Evolutionary conservation across 2,797 vertebrate genomes (phyloP).

Genomic region (Notoglanidium macrostoma): DNA sequence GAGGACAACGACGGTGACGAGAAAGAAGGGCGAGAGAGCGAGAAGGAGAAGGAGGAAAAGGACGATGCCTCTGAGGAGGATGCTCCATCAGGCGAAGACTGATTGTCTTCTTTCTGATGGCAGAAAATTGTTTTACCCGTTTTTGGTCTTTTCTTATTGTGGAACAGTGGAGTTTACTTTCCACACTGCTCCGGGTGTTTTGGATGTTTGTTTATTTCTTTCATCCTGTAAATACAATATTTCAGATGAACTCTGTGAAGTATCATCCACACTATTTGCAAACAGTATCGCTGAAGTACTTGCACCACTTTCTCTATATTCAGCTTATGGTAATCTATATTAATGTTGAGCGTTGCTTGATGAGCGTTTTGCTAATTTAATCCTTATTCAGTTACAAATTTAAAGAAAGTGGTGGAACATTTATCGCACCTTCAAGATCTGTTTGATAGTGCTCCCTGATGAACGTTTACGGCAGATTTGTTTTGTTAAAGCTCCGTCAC

Average conservation of each 20-base stretch:
- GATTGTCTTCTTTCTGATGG: slow-evolving; percentile 67
- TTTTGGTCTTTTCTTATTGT: slow-evolving; percentile 56
- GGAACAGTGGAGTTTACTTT: slow-evolving; percentile 54
- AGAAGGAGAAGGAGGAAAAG: slow-evolving; percentile 75
- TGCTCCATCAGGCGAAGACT: slow-evolving; percentile 96
- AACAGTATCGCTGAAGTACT: slow-evolving; percentile 41
- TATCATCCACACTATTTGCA: slow-evolving; percentile 51
- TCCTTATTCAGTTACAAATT: slow-evolving; percentile 26
- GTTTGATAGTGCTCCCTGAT: background rate
- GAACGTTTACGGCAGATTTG: background rate
- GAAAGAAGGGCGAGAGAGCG: slow-evolving; percentile 67
- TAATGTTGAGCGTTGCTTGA: slow-evolving; percentile 39
- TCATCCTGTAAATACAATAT: slow-evolving; percentile 62
- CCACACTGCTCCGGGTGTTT: slow-evolving; percentile 75
- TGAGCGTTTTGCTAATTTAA: slow-evolving; percentile 29
- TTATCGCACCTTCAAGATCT: background rate
- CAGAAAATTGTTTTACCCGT: slow-evolving; percentile 56
- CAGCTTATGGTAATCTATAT: slow-evolving; percentile 34
- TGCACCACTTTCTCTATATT: slow-evolving; percentile 26
- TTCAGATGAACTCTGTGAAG: slow-evolving; percentile 53
- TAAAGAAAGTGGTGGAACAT: background rate
- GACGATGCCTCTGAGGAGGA: slow-evolving; percentile 97
- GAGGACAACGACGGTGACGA: slow-evolving; percentile 65
- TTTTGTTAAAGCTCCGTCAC: slow-evolving; percentile 11
- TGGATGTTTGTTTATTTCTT: slow-evolving; percentile 67